These are phyloP conservation scores for Bufotes viridis DNA, from an alignment of 2,797 vertebrate genomes.

Conservation along the genomic window DNA sequence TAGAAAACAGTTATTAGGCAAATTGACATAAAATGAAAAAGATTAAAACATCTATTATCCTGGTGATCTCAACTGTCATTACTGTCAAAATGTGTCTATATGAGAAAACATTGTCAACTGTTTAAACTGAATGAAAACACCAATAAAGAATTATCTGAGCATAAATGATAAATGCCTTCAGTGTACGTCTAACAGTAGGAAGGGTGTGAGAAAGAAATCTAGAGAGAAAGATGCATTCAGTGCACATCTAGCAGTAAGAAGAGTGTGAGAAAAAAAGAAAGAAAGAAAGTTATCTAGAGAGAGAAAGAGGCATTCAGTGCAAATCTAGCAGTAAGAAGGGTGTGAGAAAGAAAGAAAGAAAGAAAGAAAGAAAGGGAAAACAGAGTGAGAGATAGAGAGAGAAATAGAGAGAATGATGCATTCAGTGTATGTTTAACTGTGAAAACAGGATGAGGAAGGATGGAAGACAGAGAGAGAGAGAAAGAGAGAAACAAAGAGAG, in stretches of 20 bases:
- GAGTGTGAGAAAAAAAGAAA: neutral
- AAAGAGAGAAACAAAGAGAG: neutral
- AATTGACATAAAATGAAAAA: slow-evolving; percentile 43
- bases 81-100: slow-evolving; percentile 11
- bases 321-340: too few species aligned
- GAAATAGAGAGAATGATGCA: neutral
- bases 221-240: neutral
- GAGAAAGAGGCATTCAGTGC: too few species aligned
- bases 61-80: slow-evolving; percentile 11
- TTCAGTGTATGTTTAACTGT: too few species aligned
- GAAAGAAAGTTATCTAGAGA: neutral
- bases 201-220: neutral
- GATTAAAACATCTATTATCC: slow-evolving; percentile 38
- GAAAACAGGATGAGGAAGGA: too few species aligned
- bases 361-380: neutral
- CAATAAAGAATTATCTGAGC: slow-evolving; percentile 3
- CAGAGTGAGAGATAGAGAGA: neutral
- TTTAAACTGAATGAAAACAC: neutral
- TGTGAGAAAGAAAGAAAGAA: neutral
- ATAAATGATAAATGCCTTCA: neutral
- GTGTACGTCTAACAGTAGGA: neutral
- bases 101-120: slow-evolving; percentile 1
- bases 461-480: neutral
- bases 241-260: too few species aligned
- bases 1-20: slow-evolving; percentile 48